Percentiles rank a stretch among this genome's conserved stretches.
These are phyloP conservation scores for Phenganax stokvisi DNA, from an alignment of 92 coral and sea anemone species.

Conservation along the genomic window DNA sequence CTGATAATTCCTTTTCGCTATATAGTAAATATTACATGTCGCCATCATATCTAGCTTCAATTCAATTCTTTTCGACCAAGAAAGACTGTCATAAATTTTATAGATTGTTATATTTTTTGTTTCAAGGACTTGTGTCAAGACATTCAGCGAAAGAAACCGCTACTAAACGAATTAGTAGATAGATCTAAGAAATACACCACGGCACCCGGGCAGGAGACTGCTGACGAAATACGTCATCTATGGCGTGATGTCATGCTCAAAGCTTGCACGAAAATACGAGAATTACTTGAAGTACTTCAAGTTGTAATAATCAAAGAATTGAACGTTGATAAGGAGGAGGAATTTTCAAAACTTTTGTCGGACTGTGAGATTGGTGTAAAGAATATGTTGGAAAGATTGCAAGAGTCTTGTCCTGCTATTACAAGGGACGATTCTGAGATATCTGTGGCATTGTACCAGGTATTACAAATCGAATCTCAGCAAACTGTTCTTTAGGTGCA, in stretches of 20 bases:
- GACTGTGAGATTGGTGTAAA: conserved; percentile 10
- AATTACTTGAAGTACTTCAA: conserved; percentile 23
- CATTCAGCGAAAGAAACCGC: conserved; percentile 42
- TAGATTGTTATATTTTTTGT: neutral
- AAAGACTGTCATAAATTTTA: neutral
- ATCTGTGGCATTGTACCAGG: conserved; percentile 18
- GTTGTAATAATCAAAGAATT: neutral
- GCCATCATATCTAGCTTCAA: neutral
- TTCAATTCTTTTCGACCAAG: neutral
- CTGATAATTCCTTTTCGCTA: no score
- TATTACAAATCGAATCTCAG: neutral
- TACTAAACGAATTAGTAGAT: conserved; percentile 38
- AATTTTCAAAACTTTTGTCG: neutral
- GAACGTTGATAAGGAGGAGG: neutral
- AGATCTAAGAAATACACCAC: conserved; percentile 36
- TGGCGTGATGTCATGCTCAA: conserved; percentile 37
- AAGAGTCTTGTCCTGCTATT: conserved; percentile 1
- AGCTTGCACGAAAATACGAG: conserved; percentile 27
- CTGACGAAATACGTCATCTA: conserved; percentile 23
- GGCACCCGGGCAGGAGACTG: neutral
- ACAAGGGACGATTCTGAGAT: conserved; percentile 1
- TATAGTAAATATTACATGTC: no score
- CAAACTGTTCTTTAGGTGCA: no score
- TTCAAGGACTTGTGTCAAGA: conserved; percentile 46
- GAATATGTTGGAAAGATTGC: conserved; percentile 17